Percentiles rank a stretch among this genome's conserved stretches.
These are phyloP conservation scores for Orthosia incerta DNA, from an alignment of 2,888 invertebrate genomes.

Conservation along the genomic window DNA sequence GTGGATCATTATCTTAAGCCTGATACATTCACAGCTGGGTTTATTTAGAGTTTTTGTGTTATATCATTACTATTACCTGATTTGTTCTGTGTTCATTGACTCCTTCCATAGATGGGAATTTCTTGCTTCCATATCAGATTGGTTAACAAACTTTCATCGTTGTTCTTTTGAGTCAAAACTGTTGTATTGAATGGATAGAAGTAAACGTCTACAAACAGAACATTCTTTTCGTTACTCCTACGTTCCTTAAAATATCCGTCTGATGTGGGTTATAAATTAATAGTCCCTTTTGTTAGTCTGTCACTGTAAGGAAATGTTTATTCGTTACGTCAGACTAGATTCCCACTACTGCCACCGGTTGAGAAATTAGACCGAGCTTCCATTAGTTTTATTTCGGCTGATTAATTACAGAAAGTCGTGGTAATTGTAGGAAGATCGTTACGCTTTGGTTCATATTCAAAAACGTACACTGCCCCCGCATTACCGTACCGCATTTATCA, in stretches of 20 bases:
- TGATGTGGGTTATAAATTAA: conserved; percentile 35
- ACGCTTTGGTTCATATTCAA: conserved; percentile 22
- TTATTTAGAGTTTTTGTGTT: conserved; percentile 48
- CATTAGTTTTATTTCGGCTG: conserved; percentile 59
- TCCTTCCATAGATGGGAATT: conserved; percentile 20
- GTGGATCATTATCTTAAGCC: conserved; percentile 55
- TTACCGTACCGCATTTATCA: conserved; percentile 12
- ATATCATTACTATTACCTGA: conserved; percentile 17
- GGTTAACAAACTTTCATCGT: conserved; percentile 20
- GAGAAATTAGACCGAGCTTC: conserved; percentile 52
- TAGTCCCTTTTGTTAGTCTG: conserved; percentile 47
- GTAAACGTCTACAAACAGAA: conserved; percentile 24
- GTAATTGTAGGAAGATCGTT: conserved; percentile 37
- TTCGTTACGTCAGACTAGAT: conserved; percentile 38
- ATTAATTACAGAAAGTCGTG: conserved; percentile 60
- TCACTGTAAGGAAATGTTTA: conserved; percentile 46
- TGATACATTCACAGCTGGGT: conserved; percentile 35
- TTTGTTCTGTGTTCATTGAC: conserved; percentile 8
- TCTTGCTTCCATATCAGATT: conserved; percentile 19
- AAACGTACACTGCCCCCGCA: conserved; percentile 31
- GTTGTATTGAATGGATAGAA: conserved; percentile 18
- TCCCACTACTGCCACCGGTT: conserved; percentile 51
- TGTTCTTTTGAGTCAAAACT: conserved; percentile 35
- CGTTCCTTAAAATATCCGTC: conserved; percentile 31
- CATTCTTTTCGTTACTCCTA: conserved; percentile 43